These are phyloP conservation scores for Drosophila macrospina DNA, from an alignment of 2,888 invertebrate species.

Conservation along the genomic window DNA sequence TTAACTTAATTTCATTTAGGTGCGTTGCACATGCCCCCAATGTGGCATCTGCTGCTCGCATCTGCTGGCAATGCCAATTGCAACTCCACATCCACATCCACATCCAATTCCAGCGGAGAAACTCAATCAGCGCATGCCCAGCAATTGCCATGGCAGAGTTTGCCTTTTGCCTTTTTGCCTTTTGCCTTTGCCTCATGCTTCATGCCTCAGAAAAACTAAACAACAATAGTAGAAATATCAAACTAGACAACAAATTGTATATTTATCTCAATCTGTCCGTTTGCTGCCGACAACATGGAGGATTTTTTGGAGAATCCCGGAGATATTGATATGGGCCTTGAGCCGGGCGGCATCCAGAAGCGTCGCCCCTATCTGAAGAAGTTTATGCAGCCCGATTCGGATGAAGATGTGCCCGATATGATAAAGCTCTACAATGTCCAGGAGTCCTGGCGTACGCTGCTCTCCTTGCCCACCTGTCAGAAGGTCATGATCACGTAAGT, in stretches of 20 bases:
- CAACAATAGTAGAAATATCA: constrained; percentile 2
- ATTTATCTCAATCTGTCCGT: constrained; percentile 7
- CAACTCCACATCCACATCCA: too few relatives aligned
- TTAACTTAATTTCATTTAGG: constrained; percentile 71
- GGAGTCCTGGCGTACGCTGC: constrained; percentile 78
- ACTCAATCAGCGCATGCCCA: constrained; percentile 46
- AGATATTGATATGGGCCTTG: constrained; percentile 13
- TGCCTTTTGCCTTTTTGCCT: constrained; percentile 11
- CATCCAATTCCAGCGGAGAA: constrained; percentile 19
- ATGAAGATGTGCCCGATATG: constrained; percentile 64
- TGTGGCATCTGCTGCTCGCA: not conserved
- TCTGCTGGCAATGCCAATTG: not conserved
- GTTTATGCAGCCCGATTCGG: constrained; percentile 70
- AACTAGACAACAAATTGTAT: constrained; percentile 3
- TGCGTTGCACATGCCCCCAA: constrained; percentile 40
- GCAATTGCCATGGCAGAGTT: constrained; percentile 44
- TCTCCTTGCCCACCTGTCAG: constrained; percentile 67
- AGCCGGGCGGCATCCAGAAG: constrained; percentile 15
- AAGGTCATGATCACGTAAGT: constrained; percentile 76
- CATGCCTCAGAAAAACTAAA: constrained; percentile 17
- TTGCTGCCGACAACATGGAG: constrained; percentile 38
- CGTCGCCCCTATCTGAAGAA: constrained; percentile 54
- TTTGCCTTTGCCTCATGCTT: too few relatives aligned
- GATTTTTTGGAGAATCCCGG: constrained; percentile 12
- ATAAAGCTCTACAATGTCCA: constrained; percentile 62